Percentiles rank a stretch among this genome's conserved stretches.
phyloP scores from a whole-genome alignment of 1,140 invertebrate species.

The Battus philenor region DNA sequence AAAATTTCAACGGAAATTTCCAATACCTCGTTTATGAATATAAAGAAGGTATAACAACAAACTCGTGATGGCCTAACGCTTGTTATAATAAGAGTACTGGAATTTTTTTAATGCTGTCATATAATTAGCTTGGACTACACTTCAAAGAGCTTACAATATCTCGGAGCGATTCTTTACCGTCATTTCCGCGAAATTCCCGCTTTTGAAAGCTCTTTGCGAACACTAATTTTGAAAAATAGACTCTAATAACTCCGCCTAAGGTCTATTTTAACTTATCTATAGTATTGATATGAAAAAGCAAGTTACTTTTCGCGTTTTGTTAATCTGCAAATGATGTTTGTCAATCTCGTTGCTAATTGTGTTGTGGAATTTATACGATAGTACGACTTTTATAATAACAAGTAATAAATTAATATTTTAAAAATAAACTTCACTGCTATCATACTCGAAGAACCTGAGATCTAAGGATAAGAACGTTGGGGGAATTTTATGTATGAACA shows the following conservation, averaged over 20 bases:
- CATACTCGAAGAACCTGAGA: no score
- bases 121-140: background rate
- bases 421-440: no score
- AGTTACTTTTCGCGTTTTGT: conserved; percentile 11
- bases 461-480: no score
- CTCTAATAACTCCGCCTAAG: background rate
- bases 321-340: conserved; percentile 5
- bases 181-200: conserved; percentile 1
- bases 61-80: no score
- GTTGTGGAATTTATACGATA: no score
- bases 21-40: no score
- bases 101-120: conserved; percentile 4
- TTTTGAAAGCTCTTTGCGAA: background rate
- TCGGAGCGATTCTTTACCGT: conserved; percentile 3
- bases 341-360: conserved; percentile 1
- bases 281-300: conserved; percentile 1
- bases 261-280: conserved; percentile 4
- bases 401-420: no score
- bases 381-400: no score
- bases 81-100: no score
- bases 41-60: no score
- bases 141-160: conserved; percentile 8
- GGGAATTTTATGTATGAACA: no score
- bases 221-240: background rate
- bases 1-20: no score